Percentiles rank a stretch among this genome's conserved stretches.
phyloP scores from a whole-genome alignment of 2,888 invertebrate genomes.

The Agrochola circellaris region DNA sequence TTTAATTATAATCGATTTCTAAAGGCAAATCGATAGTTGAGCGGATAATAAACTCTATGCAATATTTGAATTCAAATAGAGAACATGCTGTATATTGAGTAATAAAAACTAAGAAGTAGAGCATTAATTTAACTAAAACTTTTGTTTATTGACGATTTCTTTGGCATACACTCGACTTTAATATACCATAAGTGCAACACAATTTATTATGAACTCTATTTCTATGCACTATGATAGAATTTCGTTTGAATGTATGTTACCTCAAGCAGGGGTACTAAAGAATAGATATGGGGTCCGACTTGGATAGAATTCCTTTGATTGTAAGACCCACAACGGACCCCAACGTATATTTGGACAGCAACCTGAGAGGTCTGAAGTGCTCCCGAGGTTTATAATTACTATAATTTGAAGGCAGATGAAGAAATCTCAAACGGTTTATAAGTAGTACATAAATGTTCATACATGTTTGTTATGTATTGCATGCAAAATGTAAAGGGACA shows the following conservation, averaged over 20 bases:
- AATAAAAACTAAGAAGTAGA: conserved; percentile 76
- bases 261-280: conserved; percentile 84
- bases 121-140: conserved; percentile 87
- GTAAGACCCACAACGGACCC: conserved; percentile 88
- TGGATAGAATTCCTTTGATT: conserved; percentile 87
- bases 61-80: conserved; percentile 2
- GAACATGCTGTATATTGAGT: conserved; percentile 74
- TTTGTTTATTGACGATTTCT: conserved; percentile 90
- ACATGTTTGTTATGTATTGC: conserved; percentile 12
- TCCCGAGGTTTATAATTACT: conserved; percentile 89
- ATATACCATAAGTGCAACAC: conserved; percentile 53
- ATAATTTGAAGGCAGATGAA: conserved; percentile 89
- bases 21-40: too few species aligned
- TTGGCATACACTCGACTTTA: conserved; percentile 86
- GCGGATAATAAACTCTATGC: not conserved
- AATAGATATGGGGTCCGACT: conserved; percentile 89
- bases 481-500: conserved; percentile 20
- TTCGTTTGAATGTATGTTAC: conserved; percentile 48
- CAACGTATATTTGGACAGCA: conserved; percentile 90
- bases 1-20: too few species aligned
- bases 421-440: conserved; percentile 71
- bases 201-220: conserved; percentile 61
- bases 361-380: conserved; percentile 89
- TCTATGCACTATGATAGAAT: conserved; percentile 52
- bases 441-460: conserved; percentile 41